These are phyloP conservation scores for Diachasmimorpha longicaudata DNA, from an alignment of 1,140 invertebrate genomes.

Conservation along the genomic window DNA sequence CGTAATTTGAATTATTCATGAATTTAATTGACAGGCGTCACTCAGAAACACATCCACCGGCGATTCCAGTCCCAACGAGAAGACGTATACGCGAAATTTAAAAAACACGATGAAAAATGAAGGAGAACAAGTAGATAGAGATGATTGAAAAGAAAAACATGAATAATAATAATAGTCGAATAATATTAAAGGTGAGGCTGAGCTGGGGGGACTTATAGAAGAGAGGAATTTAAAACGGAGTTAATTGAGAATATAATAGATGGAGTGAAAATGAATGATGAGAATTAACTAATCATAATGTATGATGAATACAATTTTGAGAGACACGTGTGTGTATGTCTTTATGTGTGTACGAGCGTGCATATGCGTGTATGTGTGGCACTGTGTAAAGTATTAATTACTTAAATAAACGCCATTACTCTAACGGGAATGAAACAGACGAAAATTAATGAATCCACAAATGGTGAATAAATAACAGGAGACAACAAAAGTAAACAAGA, in stretches of 20 bases:
- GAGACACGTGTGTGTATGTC: constrained; percentile 21
- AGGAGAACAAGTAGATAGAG: neutral
- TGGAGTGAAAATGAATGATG: neutral
- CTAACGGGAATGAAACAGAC: constrained; percentile 32
- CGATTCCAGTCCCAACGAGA: constrained; percentile 36
- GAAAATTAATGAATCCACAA: constrained; percentile 13
- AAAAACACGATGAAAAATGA: neutral
- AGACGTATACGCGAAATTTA: neutral
- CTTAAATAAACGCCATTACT: constrained; percentile 53
- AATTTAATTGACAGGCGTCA: constrained; percentile 33
- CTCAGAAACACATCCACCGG: constrained; percentile 42
- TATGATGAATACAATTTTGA: constrained; percentile 26
- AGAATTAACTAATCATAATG: neutral
- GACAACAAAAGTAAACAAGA: constrained; percentile 15
- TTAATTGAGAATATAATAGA: constrained; percentile 16
- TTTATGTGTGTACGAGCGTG: constrained; percentile 13
- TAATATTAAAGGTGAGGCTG: constrained; percentile 8
- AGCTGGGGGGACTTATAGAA: neutral
- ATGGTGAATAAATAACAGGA: constrained; percentile 13
- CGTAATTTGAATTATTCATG: neutral
- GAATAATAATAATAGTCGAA: constrained; percentile 12
- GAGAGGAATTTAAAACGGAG: neutral
- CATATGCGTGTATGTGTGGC: constrained; percentile 17
- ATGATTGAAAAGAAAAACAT: constrained; percentile 4
- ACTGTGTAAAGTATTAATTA: constrained; percentile 57